These are phyloP conservation scores for Lasioglossum albipes DNA, from an alignment of 1,140 invertebrate species.

Conservation along the genomic window DNA sequence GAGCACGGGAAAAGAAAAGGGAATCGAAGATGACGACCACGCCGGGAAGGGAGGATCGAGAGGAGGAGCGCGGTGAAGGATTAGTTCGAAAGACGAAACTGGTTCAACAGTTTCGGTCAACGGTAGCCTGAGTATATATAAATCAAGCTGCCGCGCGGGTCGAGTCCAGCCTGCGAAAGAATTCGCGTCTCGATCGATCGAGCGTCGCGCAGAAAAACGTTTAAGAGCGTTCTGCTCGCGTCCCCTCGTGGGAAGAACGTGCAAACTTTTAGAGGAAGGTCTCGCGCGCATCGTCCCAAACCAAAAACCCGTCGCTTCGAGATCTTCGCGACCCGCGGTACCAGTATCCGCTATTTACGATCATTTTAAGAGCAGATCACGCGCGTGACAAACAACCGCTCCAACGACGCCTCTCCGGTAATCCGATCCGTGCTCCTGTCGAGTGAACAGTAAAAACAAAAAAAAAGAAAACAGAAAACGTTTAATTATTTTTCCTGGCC, in stretches of 20 bases:
- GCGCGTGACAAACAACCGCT: not conserved
- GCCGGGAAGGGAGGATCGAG: not conserved
- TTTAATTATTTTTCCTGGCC: constrained; percentile 14
- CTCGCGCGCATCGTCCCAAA: not conserved
- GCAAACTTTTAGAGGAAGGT: constrained; percentile 34
- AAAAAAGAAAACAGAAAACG: not conserved
- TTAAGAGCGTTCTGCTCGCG: constrained; percentile 62
- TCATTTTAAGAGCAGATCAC: not conserved
- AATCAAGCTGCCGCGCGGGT: constrained; percentile 70
- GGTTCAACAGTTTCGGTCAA: constrained; percentile 73
- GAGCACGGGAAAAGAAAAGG: constrained; percentile 12
- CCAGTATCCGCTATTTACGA: not conserved
- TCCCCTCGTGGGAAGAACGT: constrained; percentile 65
- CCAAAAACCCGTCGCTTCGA: not conserved
- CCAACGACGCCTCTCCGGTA: not conserved
- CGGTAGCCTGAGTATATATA: constrained; percentile 64
- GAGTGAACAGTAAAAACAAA: no score
- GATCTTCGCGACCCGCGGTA: no score
- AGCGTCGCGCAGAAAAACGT: constrained; percentile 70
- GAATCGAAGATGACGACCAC: not conserved
- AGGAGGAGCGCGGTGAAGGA: constrained; percentile 49
- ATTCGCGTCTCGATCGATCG: constrained; percentile 68
- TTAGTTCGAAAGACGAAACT: constrained; percentile 74
- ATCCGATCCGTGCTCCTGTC: not conserved
- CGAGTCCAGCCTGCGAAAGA: constrained; percentile 69